Evolutionary conservation across 2,888 invertebrate species (phyloP), one percentile per base, ranked within the genome.

Genomic region (Helicoverpa assulta): DNA sequence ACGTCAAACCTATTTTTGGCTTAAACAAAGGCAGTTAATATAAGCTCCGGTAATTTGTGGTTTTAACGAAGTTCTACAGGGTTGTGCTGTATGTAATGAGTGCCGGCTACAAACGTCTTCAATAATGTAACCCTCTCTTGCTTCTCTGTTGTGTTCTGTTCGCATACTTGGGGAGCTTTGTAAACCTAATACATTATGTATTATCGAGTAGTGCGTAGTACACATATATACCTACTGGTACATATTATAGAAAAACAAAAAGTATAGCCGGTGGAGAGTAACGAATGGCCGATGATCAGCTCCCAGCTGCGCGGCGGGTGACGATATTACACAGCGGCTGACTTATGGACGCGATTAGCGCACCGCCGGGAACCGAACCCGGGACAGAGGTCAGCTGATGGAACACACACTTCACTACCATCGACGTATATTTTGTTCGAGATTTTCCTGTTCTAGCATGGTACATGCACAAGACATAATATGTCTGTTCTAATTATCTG

Each of bases 1-100:
- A 73, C 70, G 71, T 71, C 74, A 54, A 56, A 57, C 61, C 58
- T 75, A 73, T 80, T 72, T 81, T 71, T 72, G 66, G 73, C 67
- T 71, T 61, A 71, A 63, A 71, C 80, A 73, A 67, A 70, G 60
- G 57, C 64, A 70, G 67, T 80, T 73, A 67, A 62, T 70, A 52
- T 78, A 64, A 70, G 69, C 73, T 26, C 8, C 8, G 60, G 76
- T 65, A 65, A 78, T 76, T 76, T 61, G 74, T 67, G 73, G 69
- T 65, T 52, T 53, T 63, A 56, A 53, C 55, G 62, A 62, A 56
- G 26, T 64, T 61, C 57, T 43, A 50, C 53, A 61, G 58, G 51
- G 43, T 14, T 40, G 54, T 7, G 54, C 5, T n/a, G 58, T 47
- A 29, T n/a, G 58, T 47, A 29, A 43, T 21, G 47, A 54, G 47